Evolutionary conservation across 2,113 vertebrate genomes (phyloP), one percentile per base, ranked within the genome.

Genomic region (Glareola pratincola): DNA sequence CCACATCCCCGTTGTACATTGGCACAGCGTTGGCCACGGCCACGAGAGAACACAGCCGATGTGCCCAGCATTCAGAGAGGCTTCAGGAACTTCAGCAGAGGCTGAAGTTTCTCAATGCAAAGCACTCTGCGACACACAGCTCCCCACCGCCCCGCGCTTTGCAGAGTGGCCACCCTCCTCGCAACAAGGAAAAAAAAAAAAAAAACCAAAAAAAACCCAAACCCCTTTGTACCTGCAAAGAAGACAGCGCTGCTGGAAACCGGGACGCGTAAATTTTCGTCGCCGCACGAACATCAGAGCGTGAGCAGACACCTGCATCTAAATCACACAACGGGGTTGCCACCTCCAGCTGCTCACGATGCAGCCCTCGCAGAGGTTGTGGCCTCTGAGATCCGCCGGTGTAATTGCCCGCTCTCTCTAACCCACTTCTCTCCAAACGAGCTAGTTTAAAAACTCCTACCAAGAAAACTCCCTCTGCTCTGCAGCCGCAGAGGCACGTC

Each of bases 291-390:
- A 91, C 84, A 94, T 96, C 91, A 87, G 77, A 96, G 95, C 36
- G 20, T 2, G 81, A 95, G 84, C 93, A 96, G 96, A 72, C 53
- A 75, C 90, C 94, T 78, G 69, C 94, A 90, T 94, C 93, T 95
- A 84, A 96, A 94, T 95, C 94, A 93, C 96, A 85, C 93, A 4
- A 82, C 3, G 1, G 95, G 93, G 96, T 91, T 90, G 92, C 92
- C 94, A 88, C 48, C 84, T 95, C 96, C 80, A 90, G 93, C 96
- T 96, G 96, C 96, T 95, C 77, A 4, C 92, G 51, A 34, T 91
- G 82, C 34, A 84, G 87, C 57, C 92, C 84, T 91, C 2, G 0
- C 94, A 85, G 92, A 94, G 96, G 96, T 82, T 95, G 93, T 7
- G 77, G 84, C 93, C 96, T 96, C 93, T 68, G 36, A 95, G 92